Evolutionary conservation across 37 sponge, comb jelly and placozoan genomes (phyloP).

Genomic region (Hormiphora californensis): DNA sequence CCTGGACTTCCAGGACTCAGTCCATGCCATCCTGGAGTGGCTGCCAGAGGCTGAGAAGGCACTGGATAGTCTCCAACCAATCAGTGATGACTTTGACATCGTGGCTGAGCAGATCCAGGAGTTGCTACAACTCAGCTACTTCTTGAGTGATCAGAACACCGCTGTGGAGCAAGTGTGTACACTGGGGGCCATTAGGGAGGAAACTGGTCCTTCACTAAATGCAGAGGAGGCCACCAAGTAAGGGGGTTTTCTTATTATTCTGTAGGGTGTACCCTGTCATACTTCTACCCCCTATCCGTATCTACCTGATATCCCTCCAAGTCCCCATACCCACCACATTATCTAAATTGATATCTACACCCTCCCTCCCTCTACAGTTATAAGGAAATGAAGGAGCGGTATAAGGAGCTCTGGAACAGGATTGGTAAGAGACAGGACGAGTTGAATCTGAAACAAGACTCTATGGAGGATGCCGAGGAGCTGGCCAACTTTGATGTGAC

Average conservation of each 20-base stretch:
- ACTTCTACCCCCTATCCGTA: no score
- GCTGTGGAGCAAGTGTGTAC: slow-evolving; percentile 51
- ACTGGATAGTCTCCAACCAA: slow-evolving; percentile 64
- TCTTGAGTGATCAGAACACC: slow-evolving; percentile 49
- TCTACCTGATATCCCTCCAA: neutral
- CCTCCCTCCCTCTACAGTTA: neutral
- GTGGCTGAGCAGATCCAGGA: slow-evolving; percentile 66
- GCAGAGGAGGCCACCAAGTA: slow-evolving; percentile 22
- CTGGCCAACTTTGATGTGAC: slow-evolving; percentile 66
- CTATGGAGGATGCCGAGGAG: slow-evolving; percentile 4
- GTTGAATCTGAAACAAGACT: neutral
- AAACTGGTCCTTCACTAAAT: slow-evolving; percentile 37
- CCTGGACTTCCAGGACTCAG: slow-evolving; percentile 63
- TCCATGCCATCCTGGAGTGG: slow-evolving; percentile 72
- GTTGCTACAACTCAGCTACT: slow-evolving; percentile 38
- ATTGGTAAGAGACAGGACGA: slow-evolving; percentile 12
- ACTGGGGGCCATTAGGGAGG: slow-evolving; percentile 47
- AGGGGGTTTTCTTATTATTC: neutral
- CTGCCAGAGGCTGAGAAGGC: slow-evolving; percentile 68
- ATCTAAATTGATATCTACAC: no score
- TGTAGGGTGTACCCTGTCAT: neutral
- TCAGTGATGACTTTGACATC: slow-evolving; percentile 63
- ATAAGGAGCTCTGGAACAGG: slow-evolving; percentile 30
- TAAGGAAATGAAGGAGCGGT: slow-evolving; percentile 29
- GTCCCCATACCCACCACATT: neutral